Evolutionary conservation across 2,888 invertebrate species (phyloP).

Genomic region (Isotomurus palustris): DNA sequence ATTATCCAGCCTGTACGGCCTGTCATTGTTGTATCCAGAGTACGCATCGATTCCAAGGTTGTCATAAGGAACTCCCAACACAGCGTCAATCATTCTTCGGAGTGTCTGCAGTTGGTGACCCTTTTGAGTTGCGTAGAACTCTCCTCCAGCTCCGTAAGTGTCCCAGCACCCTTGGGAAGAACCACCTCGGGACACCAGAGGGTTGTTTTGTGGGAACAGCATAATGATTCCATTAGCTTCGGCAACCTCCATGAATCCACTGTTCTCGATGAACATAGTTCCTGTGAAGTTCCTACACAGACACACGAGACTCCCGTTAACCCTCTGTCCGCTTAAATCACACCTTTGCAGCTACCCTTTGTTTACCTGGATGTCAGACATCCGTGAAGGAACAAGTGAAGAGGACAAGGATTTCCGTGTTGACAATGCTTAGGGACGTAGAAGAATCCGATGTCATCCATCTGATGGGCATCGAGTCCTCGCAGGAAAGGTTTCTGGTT

Average conservation of each 20-base stretch:
- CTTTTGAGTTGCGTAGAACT: not conserved
- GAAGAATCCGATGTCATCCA: constrained; percentile 22
- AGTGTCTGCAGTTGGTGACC: not conserved
- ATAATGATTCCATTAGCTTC: constrained; percentile 14
- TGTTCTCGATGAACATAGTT: constrained; percentile 22
- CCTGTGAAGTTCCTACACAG: constrained; percentile 16
- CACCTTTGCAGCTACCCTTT: no score
- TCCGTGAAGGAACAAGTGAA: constrained; percentile 31
- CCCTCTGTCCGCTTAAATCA: no score
- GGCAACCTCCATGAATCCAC: constrained; percentile 35
- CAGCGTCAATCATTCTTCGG: not conserved
- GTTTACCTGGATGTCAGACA: constrained; percentile 5
- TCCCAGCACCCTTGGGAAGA: not conserved
- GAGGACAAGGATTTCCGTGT: constrained; percentile 10
- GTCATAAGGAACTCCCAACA: no score
- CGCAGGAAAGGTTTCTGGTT: constrained; percentile 14
- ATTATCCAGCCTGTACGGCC: no score
- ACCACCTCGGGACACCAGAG: no score
- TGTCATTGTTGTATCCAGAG: no score
- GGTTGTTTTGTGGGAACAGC: constrained; percentile 3
- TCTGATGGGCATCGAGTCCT: constrained; percentile 3
- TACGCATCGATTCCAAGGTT: no score
- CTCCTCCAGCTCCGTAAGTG: not conserved
- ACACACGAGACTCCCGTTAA: no score
- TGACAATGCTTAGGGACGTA: constrained; percentile 18